Evolutionary conservation across 92 coral and sea anemone species (phyloP).

Genomic region (Chrysogorgia sp.): DNA sequence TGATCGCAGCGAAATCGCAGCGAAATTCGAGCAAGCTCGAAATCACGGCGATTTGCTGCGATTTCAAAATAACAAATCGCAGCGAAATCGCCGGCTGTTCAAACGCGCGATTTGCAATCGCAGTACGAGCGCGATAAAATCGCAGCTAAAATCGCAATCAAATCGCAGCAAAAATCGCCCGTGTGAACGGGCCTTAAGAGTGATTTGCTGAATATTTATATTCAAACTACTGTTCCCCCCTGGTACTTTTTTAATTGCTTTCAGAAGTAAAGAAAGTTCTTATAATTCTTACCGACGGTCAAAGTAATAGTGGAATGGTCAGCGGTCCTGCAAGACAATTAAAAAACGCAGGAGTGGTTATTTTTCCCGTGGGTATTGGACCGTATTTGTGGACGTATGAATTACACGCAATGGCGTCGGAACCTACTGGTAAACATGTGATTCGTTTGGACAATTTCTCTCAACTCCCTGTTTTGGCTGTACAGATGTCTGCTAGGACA

Average conservation of each 20-base stretch:
- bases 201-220: background rate
- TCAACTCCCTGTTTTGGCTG: background rate
- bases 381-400: constrained; percentile 1
- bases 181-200: no score
- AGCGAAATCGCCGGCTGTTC: no score
- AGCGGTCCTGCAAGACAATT: constrained; percentile 33
- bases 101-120: no score
- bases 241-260: background rate
- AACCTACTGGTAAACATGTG: no score
- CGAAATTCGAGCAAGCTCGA: no score
- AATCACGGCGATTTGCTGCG: no score
- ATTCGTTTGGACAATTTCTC: background rate
- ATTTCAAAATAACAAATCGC: no score
- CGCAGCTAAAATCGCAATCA: no score
- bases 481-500: no score
- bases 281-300: constrained; percentile 29
- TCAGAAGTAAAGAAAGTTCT: constrained; percentile 32
- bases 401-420: background rate
- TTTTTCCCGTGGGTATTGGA: constrained; percentile 30
- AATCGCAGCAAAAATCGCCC: no score
- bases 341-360: constrained; percentile 26
- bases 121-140: no score
- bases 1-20: no score
- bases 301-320: constrained; percentile 19
- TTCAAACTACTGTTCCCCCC: background rate